phyloP scores from a whole-genome alignment of 1,140 invertebrate species.

The Aphis craccivora region DNA sequence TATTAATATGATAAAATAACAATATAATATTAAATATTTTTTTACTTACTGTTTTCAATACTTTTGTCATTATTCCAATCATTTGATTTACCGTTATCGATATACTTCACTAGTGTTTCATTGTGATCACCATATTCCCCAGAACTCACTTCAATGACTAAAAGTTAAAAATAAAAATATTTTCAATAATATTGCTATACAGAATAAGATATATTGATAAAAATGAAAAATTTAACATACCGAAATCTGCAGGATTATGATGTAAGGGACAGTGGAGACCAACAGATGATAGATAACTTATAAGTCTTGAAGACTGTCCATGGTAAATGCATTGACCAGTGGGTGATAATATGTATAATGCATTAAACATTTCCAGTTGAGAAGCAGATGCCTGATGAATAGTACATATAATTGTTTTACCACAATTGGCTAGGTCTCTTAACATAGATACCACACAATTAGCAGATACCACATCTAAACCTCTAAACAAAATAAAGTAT shows the following conservation, averaged over 20 bases:
- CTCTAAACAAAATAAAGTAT: slow-evolving; percentile 26
- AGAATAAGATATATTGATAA: background rate
- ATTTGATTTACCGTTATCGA: slow-evolving; percentile 38
- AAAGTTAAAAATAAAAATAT: slow-evolving; percentile 29
- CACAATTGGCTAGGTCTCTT: slow-evolving; percentile 82
- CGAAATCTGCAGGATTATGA: slow-evolving; percentile 94
- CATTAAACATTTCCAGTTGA: slow-evolving; percentile 95
- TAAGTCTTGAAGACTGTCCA: slow-evolving; percentile 75
- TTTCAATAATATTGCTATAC: background rate
- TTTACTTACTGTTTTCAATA: background rate
- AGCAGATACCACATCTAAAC: slow-evolving; percentile 47
- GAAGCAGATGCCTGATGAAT: slow-evolving; percentile 96
- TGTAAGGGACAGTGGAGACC: slow-evolving; percentile 88
- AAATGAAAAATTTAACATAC: slow-evolving; percentile 65
- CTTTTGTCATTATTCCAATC: slow-evolving; percentile 30
- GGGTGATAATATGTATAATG: slow-evolving; percentile 83
- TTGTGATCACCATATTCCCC: slow-evolving; percentile 72
- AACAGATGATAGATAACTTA: slow-evolving; percentile 82
- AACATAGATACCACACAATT: slow-evolving; percentile 71
- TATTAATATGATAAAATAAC: background rate
- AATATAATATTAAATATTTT: background rate
- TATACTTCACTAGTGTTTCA: slow-evolving; percentile 65
- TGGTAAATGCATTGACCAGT: slow-evolving; percentile 89
- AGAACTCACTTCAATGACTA: slow-evolving; percentile 69
- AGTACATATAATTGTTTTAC: slow-evolving; percentile 90